Conservation (phyloP, 2,888 invertebrate species). For the Agrochola circellaris region DNA sequence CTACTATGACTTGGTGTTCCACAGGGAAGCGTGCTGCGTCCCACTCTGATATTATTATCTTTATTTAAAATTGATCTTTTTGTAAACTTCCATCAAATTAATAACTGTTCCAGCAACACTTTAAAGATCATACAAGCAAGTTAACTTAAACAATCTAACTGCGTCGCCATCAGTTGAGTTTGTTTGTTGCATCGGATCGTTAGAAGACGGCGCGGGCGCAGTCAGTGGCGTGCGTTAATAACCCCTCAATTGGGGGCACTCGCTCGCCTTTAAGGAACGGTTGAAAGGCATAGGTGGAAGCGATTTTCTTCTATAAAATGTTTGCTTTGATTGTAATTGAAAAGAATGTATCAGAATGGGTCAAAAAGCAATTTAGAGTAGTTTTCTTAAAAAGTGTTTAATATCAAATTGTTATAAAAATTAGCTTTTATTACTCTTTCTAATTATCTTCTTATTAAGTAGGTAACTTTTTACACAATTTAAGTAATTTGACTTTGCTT, state of each 20-base stretch:
- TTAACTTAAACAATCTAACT: constrained; percentile 62
- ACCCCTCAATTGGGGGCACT: constrained; percentile 83
- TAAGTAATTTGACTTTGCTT: too few species aligned
- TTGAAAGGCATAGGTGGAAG: constrained; percentile 37
- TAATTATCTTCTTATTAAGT: too few species aligned
- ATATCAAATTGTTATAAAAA: too few species aligned
- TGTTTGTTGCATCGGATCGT: constrained; percentile 72
- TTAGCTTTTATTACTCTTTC: too few species aligned
- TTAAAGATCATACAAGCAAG: constrained; percentile 34
- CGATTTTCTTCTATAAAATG: constrained; percentile 8
- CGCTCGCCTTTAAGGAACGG: constrained; percentile 61
- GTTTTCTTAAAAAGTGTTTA: too few species aligned
- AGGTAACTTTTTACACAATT: too few species aligned
- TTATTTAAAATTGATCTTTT: constrained; percentile 1
- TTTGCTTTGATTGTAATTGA: too few species aligned
- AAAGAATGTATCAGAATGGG: too few species aligned
- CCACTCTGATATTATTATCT: neutral
- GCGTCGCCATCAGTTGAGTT: constrained; percentile 57
- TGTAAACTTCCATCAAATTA: neutral
- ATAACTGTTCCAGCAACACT: constrained; percentile 35
- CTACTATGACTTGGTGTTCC: neutral
- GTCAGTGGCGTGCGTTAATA: constrained; percentile 79
- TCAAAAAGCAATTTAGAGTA: too few species aligned
- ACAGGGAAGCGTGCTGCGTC: constrained; percentile 1
- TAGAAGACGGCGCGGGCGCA: constrained; percentile 74